Base-by-base conservation (phyloP, 2,888 invertebrate species). In the Macrophya annulata region DNA sequence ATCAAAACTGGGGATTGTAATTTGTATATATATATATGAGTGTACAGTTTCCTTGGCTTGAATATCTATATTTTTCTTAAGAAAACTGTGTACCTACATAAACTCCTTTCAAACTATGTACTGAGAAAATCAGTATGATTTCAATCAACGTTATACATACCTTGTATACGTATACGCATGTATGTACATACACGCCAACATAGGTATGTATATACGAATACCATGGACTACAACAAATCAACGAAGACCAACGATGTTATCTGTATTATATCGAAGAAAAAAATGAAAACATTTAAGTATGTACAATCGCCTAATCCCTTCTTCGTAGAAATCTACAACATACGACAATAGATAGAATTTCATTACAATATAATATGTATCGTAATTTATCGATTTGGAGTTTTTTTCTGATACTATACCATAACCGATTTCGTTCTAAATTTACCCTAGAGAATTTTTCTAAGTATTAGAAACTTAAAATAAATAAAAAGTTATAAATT, bases 271-370 rank as follows among this genome's bases (percentile, higher is more conserved):
- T 59, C 40, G 43, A 25, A 81, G 31, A 12, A 40, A 31, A 12
- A 81, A 62, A 62, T 62, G 43, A 9, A 77, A 77, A 77, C 77
- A 31, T 31, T 31, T 31, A 31, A 31, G 31, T 31, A 77, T 55
- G 31, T 55, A 31, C 37, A 10, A 68, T 68, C 31, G 68, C 15
- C 6, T 77, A 55, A 77, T 77, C 77, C 77, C n/a, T 55, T 77
- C 9, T 77, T 77, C 77, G 55, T 3, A 15, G 77, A 77, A 51
- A 31, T 10, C 15, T 55, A 51, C 21, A n/a, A 31, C 12, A 37
- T 40, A 40, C 12, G 10, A 31, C 77, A 17, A 55, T 55, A 37
- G 55, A 37, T 8, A 37, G 68, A 77, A 31, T 55, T 51, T 55
- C 77, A 51, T 55, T 55, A 45, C 48, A 37, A 48, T 48, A 51